A percentile compares a stretch with the other conserved stretches of the same genome.
Conservation (phyloP, 2,888 invertebrate species). For the Latrodectus elegans region DNA sequence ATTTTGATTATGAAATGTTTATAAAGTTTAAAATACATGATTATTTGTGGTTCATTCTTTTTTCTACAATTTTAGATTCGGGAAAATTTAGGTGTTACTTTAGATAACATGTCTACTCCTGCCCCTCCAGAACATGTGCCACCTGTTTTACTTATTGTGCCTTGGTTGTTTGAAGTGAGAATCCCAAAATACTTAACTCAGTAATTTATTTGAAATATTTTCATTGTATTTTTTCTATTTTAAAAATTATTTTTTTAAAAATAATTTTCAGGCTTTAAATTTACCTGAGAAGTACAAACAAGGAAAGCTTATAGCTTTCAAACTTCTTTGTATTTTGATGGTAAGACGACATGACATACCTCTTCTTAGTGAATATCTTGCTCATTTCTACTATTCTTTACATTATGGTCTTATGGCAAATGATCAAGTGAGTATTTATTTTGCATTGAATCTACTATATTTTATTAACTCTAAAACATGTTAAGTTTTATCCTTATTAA, state of each 20-base stretch:
- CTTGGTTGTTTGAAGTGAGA: slow-evolving; percentile 93
- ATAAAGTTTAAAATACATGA: not conserved
- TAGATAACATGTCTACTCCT: slow-evolving; percentile 86
- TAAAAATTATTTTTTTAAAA: not conserved
- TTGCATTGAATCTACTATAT: too few relatives aligned
- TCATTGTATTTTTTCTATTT: not conserved
- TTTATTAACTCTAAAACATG: too few relatives aligned
- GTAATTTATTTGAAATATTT: not conserved
- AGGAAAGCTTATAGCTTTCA: slow-evolving; percentile 90
- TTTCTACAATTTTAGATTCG: slow-evolving; percentile 78
- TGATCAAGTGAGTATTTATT: slow-evolving; percentile 79
- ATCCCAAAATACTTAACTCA: not conserved
- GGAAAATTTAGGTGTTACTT: slow-evolving; percentile 85
- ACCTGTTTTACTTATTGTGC: slow-evolving; percentile 89
- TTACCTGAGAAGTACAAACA: slow-evolving; percentile 83
- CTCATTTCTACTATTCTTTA: slow-evolving; percentile 89
- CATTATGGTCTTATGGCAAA: slow-evolving; percentile 81
- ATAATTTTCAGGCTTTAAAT: slow-evolving; percentile 79
- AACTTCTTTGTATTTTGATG: slow-evolving; percentile 86
- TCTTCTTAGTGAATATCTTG: slow-evolving; percentile 83
- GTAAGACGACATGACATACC: slow-evolving; percentile 87
- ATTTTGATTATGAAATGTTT: not conserved
- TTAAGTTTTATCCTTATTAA: too few relatives aligned
- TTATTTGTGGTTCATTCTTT: not conserved
- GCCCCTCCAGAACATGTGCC: slow-evolving; percentile 85